Base-by-base conservation (phyloP, 2,888 invertebrate species). In the Anodontia alba region DNA sequence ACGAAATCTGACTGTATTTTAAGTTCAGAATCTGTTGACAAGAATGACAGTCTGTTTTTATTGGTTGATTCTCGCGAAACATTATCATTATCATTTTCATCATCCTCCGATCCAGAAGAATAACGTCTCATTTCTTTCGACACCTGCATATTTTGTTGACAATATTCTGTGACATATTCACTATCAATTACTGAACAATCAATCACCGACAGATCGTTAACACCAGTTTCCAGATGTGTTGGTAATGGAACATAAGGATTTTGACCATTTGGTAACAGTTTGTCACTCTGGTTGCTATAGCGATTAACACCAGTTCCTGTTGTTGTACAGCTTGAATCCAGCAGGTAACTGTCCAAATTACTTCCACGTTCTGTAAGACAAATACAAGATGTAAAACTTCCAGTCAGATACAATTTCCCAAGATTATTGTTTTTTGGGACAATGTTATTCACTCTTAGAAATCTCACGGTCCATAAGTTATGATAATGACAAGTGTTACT, bases 141-240 rank as follows among this genome's bases (percentile, higher is more conserved):
- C 20, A 88, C 88, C 57, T 86, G 81, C 62, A 86, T 57, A 23
- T 90, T 86, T 42, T 91, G 86, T 51, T 90, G 89, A 71, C 91
- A 92, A 73, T 93, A 92, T 70, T 93, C 92, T 1, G 91, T 88
- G 7, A 93, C 91, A 76, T 88, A 91, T 77, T 93, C 93, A 46
- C 92, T 92, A 78, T 94, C 93, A 3, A 93, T 89, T 3, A 93
- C 88, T 0, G 94, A 94, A 66, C 92, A 92, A 69, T 94, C 93
- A 5, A 92, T 84, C 26, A 90, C 88, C 0, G 93, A 93, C 10
- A 93, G 85, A 36, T 93, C 92, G 1, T 90, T 91, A 8, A 91
- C 86, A 12, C 84, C 84, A 33, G 83, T 87, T 36, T 88, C 88
- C 38, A 87, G 84, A 36, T 86, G 83, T 7, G 80, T 87, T 20